These are phyloP conservation scores for Loris lydekkerianus DNA, from an alignment of 2,797 vertebrate species.

Conservation along the genomic window DNA sequence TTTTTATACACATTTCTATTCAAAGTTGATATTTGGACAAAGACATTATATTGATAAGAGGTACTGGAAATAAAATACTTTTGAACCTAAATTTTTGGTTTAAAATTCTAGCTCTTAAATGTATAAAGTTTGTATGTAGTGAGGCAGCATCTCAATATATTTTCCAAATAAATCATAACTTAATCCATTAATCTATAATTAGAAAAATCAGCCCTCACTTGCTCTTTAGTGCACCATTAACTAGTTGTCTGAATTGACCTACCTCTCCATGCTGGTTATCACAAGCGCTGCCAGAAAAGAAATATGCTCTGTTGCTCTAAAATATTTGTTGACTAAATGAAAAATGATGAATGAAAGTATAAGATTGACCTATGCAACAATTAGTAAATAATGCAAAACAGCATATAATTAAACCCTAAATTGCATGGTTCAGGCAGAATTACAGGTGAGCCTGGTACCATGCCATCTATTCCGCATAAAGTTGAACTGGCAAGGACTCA, in stretches of 20 bases:
- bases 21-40: constrained; percentile 56
- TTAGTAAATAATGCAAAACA: constrained; percentile 80
- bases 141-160: not conserved
- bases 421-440: constrained; percentile 77
- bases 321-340: constrained; percentile 73
- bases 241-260: not conserved
- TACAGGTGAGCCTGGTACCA: constrained; percentile 77
- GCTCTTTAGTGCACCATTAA: not conserved
- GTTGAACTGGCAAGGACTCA: constrained; percentile 58
- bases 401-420: constrained; percentile 81
- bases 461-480: constrained; percentile 60
- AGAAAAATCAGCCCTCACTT: not conserved
- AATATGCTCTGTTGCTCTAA: constrained; percentile 12
- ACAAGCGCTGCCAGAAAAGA: not conserved
- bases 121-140: not conserved
- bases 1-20: constrained; percentile 43
- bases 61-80: constrained; percentile 57
- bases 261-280: not conserved
- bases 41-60: constrained; percentile 53
- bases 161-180: constrained; percentile 39
- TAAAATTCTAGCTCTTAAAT: constrained; percentile 65
- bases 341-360: constrained; percentile 75
- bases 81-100: not conserved
- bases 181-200: constrained; percentile 35
- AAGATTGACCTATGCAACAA: constrained; percentile 81